Percentiles rank a stretch among this genome's conserved stretches.
These are phyloP conservation scores for Lagopus muta DNA, from an alignment of 2,113 vertebrate species.

Conservation along the genomic window DNA sequence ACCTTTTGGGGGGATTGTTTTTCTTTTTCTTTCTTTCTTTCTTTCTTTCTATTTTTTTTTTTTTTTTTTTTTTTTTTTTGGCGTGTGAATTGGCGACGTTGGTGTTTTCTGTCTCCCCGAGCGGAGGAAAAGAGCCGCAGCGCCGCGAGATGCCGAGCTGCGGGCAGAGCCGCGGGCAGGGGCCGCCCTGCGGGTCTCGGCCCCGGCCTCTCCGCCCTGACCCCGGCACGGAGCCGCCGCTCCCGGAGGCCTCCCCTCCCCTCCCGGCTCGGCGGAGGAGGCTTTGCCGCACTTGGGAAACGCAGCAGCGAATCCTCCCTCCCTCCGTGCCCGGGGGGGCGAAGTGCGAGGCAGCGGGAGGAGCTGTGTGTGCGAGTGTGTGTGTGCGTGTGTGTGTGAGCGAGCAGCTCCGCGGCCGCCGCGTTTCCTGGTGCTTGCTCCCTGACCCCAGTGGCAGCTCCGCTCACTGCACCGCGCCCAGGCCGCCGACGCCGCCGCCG, in stretches of 20 bases:
- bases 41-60: too few species aligned
- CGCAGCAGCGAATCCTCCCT: constrained; percentile 22
- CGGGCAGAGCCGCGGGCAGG: not conserved
- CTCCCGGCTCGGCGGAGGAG: not conserved
- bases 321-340: constrained; percentile 40
- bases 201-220: not conserved
- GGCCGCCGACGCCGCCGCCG: constrained; percentile 46
- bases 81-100: not conserved
- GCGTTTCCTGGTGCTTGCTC: constrained; percentile 89
- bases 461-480: constrained; percentile 84
- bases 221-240: not conserved
- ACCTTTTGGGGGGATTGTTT: not conserved
- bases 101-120: not conserved
- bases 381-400: constrained; percentile 29
- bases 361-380: constrained; percentile 46
- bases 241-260: not conserved
- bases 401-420: constrained; percentile 70
- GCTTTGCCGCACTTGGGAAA: constrained; percentile 25
- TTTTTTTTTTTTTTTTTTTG: too few species aligned
- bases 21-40: too few species aligned
- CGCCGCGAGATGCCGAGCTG: not conserved
- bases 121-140: not conserved
- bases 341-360: constrained; percentile 66
- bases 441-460: constrained; percentile 93
- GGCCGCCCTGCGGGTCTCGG: not conserved